Base-by-base conservation (phyloP, 2,888 invertebrate genomes). In the Graphium colonna region DNA sequence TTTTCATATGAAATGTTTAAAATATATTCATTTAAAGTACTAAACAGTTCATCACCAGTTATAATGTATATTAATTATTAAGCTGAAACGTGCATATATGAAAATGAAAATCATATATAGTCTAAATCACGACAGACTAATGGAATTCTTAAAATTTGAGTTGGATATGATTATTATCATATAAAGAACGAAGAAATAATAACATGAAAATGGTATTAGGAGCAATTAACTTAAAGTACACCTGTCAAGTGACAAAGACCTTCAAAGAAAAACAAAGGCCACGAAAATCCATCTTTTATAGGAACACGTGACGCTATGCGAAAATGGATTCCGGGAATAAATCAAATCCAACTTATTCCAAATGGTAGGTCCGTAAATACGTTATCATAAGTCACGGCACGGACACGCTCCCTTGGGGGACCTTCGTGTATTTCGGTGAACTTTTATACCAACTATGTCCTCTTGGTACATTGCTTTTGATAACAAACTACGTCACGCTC, bases 321-420 rank as follows among this genome's bases (percentile, higher is more conserved):
- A 44, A 44, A 36, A 28, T 44, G 12, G 7, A 9, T n/a, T 26
- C 36, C 15, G 5, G 38, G 42, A 48, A 52, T 43, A 43, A 38
- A 48, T 43, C 38, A 43, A 39, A 18, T 17, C 17, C 5, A 39
- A 31, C 26, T 38, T 48, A 43, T 53, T 39, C 18, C 17, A 26
- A 36, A 26, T n/a, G 15, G 10, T 38, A 8, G 36, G 28, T 28
- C 52, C 10, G 43, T 53, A 53, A 48, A 43, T n/a, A 15, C n/a
- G n/a, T 10, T 21, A 48, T 38, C 47, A 39, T 53, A 48, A 52
- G 42, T 52, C 52, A 47, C 33, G 26, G 46, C 52, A 52, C 52
- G 46, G 28, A 16, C n/a, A 16, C n/a, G 10, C 13, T 33, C 38
- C 26, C 52, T 28, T 12, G 38, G 9, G 47, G 18, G 12, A 16